Evolutionary conservation across 2,113 vertebrate species (phyloP).

Genomic region (Salminus brasiliensis): DNA sequence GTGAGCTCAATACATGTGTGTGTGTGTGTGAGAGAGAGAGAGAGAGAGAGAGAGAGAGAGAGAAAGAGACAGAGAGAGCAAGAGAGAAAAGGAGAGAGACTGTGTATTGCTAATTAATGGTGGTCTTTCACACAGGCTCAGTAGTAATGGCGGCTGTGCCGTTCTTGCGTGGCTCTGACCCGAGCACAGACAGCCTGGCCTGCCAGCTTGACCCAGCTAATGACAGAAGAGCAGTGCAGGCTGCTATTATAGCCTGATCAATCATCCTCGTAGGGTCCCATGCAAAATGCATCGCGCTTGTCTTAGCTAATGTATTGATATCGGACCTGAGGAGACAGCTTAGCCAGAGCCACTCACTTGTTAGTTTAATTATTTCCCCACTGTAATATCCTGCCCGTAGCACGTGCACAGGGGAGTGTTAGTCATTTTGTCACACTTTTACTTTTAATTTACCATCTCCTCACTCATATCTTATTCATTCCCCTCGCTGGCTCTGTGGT

Average conservation of each 20-base stretch:
- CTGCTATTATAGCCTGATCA: constrained; percentile 69
- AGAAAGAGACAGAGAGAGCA: constrained; percentile 12
- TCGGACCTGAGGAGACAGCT: constrained; percentile 73
- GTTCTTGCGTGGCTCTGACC: constrained; percentile 69
- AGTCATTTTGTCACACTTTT: constrained; percentile 67
- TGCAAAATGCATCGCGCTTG: constrained; percentile 77
- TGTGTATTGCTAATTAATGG: constrained; percentile 84
- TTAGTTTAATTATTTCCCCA: constrained; percentile 60
- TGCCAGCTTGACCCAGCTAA: constrained; percentile 52
- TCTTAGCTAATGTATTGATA: constrained; percentile 78
- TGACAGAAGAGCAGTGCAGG: constrained; percentile 53
- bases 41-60: constrained; percentile 8
- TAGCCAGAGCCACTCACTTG: constrained; percentile 46
- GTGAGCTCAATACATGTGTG: constrained; percentile 34
- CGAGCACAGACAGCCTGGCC: constrained; percentile 60
- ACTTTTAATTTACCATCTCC: constrained; percentile 60
- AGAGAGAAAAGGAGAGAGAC: constrained; percentile 3
- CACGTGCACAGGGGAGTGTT: constrained; percentile 9
- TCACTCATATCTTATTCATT: constrained; percentile 55
- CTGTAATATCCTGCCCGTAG: constrained; percentile 59
- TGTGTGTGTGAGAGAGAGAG: constrained; percentile 18
- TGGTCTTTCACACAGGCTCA: constrained; percentile 81
- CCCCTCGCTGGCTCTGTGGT: constrained; percentile 29
- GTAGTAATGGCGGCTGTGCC: constrained; percentile 66
- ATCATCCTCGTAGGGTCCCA: constrained; percentile 68